Evolutionary conservation across 64 coral and sea anemone species (phyloP).

Genomic region (Montipora capricornis): DNA sequence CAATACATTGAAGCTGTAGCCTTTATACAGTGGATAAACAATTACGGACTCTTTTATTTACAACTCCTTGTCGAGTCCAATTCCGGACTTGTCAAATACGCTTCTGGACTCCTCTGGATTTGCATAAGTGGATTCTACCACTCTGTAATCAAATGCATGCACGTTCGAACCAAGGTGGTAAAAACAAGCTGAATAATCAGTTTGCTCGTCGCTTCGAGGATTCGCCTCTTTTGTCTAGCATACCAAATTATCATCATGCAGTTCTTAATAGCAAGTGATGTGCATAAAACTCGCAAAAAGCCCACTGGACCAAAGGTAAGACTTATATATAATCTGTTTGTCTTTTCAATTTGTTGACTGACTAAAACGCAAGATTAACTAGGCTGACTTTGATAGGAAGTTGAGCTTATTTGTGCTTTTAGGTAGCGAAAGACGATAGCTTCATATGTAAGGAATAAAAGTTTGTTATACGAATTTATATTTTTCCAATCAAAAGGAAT

Average conservation of each 20-base stretch:
- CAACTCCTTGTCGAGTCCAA: not conserved
- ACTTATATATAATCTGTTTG: not conserved
- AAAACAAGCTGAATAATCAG: not conserved
- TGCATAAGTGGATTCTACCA: slow-evolving; percentile 9
- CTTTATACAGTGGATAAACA: not conserved
- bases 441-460: not conserved
- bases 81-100: slow-evolving; percentile 48
- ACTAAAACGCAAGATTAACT: not conserved
- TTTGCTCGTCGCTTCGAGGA: not conserved
- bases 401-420: not conserved
- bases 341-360: not conserved
- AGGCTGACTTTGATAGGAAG: not conserved
- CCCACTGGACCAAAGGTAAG: not conserved
- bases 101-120: slow-evolving; percentile 5
- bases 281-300: slow-evolving; percentile 14
- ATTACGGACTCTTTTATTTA: not conserved
- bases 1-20: no score
- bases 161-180: not conserved
- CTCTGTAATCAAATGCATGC: not conserved
- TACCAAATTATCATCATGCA: not conserved
- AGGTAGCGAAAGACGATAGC: not conserved
- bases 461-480: not conserved
- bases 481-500: not conserved
- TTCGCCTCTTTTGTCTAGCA: not conserved
- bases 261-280: slow-evolving; percentile 47